Evolutionary conservation across 2,113 vertebrate species (phyloP).

Genomic region (Cynoglossus semilaevis): DNA sequence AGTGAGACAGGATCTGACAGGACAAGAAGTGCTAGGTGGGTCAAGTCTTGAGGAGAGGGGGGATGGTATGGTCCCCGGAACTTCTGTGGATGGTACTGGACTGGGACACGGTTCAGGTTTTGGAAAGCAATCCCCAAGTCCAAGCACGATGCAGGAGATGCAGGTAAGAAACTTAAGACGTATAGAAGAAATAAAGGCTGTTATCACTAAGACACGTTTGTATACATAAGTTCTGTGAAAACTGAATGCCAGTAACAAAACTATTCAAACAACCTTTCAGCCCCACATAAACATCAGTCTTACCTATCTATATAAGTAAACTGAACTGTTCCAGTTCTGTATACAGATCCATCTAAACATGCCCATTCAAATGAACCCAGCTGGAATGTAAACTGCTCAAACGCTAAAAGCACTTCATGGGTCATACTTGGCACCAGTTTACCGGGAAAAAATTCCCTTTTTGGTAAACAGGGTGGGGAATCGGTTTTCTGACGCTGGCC

Average conservation of each 20-base stretch:
- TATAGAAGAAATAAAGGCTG: neutral
- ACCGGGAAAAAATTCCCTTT: constrained; percentile 50
- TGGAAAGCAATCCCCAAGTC: constrained; percentile 43
- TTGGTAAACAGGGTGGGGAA: constrained; percentile 50
- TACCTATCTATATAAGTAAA: constrained; percentile 8
- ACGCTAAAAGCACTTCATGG: constrained; percentile 46
- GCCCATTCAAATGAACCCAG: constrained; percentile 21
- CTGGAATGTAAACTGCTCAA: constrained; percentile 50
- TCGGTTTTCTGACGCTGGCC: constrained; percentile 25
- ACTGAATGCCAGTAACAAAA: constrained; percentile 4
- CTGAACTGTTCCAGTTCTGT: constrained; percentile 2
- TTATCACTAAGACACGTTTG: neutral
- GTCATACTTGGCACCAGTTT: constrained; percentile 46
- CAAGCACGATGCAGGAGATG: constrained; percentile 76
- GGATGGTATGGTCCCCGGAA: constrained; percentile 40
- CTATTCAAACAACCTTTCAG: neutral
- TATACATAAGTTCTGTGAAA: no score
- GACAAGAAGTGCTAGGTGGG: constrained; percentile 75
- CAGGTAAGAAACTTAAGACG: constrained; percentile 63
- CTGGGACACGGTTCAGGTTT: constrained; percentile 57
- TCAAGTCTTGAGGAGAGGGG: constrained; percentile 66
- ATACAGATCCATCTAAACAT: constrained; percentile 9
- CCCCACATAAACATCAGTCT: constrained; percentile 1
- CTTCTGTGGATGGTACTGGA: constrained; percentile 28
- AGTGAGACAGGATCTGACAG: constrained; percentile 67